Evolutionary conservation across 2,888 invertebrate species (phyloP), one percentile per base, ranked within the genome.

Genomic region (Synergus itoensis): DNA sequence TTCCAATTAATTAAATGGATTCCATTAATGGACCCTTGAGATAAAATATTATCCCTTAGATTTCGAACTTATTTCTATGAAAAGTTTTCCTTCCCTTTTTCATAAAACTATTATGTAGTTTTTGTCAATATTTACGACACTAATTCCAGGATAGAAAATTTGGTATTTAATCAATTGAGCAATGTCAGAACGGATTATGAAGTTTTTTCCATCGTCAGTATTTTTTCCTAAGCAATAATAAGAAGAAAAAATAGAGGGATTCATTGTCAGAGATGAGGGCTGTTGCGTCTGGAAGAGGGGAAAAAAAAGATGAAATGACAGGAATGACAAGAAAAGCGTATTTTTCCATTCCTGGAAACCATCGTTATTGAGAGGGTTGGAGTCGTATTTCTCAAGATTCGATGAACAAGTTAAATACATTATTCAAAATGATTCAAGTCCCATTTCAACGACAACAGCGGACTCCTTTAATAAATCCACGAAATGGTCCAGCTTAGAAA

Each of bases 121-220:
- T 73, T 12, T 53, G 36, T 53, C 73, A 73, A 36, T 73, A 73
- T 57, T 53, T 73, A 36, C n/a, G 36, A 73, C 36, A n/a, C 48
- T 11, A 11, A 73, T 73, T 48, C 14, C 21, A 3, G 53, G 11
- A 73, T n/a, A 53, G 4, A 73, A 12, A 40, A 73, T 40, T 28
- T 53, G 36, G 28, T 53, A 36, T 73, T 73, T 73, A 73, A 53
- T 53, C 73, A 73, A 53, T 40, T n/a, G n/a, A 53, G 53, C 53
- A 73, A 73, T n/a, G 36, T 8, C 28, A 73, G 36, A 53, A 36
- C 40, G 36, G 53, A 73, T 73, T 53, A 73, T 53, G 73, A 73
- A 73, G 53, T 73, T 73, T 73, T 36, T 57, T n/a, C 36, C 12
- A 53, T 73, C 36, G 36, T 11, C 36, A 18, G 36, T 53, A 48